Evolutionary conservation across 2,888 invertebrate genomes (phyloP).

Genomic region (Galeruca laticollis): DNA sequence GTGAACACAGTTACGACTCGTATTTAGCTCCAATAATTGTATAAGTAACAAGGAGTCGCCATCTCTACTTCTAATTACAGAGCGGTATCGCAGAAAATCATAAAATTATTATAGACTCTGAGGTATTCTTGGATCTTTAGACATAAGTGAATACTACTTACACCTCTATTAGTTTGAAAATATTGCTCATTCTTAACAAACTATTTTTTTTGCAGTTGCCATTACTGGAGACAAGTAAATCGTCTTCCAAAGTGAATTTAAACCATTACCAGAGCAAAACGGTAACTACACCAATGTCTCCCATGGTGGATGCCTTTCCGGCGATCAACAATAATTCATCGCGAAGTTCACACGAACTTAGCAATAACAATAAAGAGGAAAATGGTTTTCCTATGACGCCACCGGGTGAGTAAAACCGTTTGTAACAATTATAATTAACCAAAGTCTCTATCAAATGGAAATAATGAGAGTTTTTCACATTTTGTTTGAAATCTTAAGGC

Average conservation of each 20-base stretch:
- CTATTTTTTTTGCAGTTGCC: slow-evolving; percentile 60
- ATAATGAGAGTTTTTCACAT: not conserved
- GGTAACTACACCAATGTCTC: slow-evolving; percentile 60
- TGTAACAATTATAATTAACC: not conserved
- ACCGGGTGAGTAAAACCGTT: slow-evolving; percentile 57
- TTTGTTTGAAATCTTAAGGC: no score
- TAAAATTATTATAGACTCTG: no score
- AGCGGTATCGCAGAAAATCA: no score
- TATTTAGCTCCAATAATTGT: no score
- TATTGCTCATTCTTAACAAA: not conserved
- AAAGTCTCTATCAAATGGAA: no score
- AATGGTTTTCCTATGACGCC: slow-evolving; percentile 63
- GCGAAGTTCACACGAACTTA: slow-evolving; percentile 57
- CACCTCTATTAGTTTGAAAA: no score
- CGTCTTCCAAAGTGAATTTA: slow-evolving; percentile 61
- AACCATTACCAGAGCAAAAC: slow-evolving; percentile 57
- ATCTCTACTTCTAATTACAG: no score
- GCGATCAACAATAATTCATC: slow-evolving; percentile 63
- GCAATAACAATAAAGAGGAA: slow-evolving; percentile 61
- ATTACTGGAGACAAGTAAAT: slow-evolving; percentile 62
- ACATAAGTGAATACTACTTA: no score
- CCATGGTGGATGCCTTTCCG: slow-evolving; percentile 62
- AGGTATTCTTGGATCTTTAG: no score
- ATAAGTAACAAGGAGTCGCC: no score
- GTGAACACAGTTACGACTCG: no score